These are phyloP conservation scores for Liposcelis brunnea DNA, from an alignment of 2,888 invertebrate species.

Conservation along the genomic window DNA sequence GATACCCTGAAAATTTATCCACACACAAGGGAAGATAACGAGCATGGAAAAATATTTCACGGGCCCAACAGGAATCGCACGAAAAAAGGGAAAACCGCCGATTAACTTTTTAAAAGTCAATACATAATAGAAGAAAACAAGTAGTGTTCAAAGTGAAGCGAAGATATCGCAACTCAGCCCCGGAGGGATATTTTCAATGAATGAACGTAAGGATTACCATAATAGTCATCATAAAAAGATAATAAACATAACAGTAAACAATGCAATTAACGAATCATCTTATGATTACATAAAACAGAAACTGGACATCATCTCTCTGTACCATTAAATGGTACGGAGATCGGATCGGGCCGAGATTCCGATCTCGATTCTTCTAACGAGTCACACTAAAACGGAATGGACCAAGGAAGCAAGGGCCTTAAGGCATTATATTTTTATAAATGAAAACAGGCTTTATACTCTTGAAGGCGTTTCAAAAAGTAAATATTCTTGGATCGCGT, in stretches of 20 bases:
- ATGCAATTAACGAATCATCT: constrained; percentile 6
- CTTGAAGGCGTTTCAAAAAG: constrained; percentile 8
- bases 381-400: neutral
- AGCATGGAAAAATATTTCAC: too few relatives aligned
- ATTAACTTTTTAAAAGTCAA: too few relatives aligned
- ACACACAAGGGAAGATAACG: too few relatives aligned
- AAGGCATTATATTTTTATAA: constrained; percentile 9
- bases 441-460: constrained; percentile 9
- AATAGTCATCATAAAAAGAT: constrained; percentile 1
- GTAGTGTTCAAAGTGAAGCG: too few relatives aligned
- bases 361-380: neutral
- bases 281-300: constrained; percentile 8
- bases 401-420: neutral
- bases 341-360: neutral
- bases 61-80: too few relatives aligned
- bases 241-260: constrained; percentile 1
- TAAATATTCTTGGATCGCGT: neutral
- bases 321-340: neutral
- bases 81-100: too few relatives aligned
- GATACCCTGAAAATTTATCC: too few relatives aligned
- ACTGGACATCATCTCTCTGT: neutral
- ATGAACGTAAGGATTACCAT: constrained; percentile 6
- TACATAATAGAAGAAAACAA: too few relatives aligned
- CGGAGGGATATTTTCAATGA: constrained; percentile 1
- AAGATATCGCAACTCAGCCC: too few relatives aligned